Conservation (phyloP, 1,140 invertebrate species). For the Carcinoscorpius rotundicauda region DNA sequence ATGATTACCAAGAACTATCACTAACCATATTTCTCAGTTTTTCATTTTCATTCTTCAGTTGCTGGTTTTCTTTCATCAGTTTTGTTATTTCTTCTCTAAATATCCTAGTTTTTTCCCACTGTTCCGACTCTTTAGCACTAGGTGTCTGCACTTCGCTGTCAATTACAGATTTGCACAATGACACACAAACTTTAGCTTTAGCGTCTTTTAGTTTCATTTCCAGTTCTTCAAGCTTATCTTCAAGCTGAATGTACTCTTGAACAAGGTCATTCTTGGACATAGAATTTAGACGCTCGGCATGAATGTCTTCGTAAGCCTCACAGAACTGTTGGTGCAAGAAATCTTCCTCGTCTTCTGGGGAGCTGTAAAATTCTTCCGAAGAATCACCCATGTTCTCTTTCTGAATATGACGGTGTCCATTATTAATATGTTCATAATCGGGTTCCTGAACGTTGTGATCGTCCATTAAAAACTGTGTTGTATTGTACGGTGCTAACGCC, state of each 20-base stretch:
- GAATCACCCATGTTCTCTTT: slow-evolving; percentile 9
- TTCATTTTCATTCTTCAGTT: not conserved
- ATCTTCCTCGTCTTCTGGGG: slow-evolving; percentile 72
- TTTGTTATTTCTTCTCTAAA: slow-evolving; percentile 2
- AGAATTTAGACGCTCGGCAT: slow-evolving; percentile 64
- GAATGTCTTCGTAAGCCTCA: slow-evolving; percentile 73
- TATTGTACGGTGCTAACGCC: slow-evolving; percentile 70
- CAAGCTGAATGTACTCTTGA: slow-evolving; percentile 69
- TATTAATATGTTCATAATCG: slow-evolving; percentile 37
- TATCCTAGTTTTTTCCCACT: not conserved
- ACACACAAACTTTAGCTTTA: not conserved
- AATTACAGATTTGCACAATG: not conserved
- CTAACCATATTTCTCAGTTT: not conserved
- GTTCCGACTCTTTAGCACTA: not conserved
- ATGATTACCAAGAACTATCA: not conserved
- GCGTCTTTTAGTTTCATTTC: slow-evolving; percentile 42
- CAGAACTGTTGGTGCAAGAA: slow-evolving; percentile 83
- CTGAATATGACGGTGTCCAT: not conserved
- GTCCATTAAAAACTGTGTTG: slow-evolving; percentile 88
- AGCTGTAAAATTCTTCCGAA: slow-evolving; percentile 26
- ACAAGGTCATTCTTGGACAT: slow-evolving; percentile 75
- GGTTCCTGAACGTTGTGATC: slow-evolving; percentile 67
- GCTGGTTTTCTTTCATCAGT: not conserved
- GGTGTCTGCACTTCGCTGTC: not conserved
- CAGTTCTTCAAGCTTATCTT: slow-evolving; percentile 60